A percentile compares a stretch with the other conserved stretches of the same genome.
phyloP scores from a whole-genome alignment of 2,113 vertebrate genomes.

The Poecilia latipinna region DNA sequence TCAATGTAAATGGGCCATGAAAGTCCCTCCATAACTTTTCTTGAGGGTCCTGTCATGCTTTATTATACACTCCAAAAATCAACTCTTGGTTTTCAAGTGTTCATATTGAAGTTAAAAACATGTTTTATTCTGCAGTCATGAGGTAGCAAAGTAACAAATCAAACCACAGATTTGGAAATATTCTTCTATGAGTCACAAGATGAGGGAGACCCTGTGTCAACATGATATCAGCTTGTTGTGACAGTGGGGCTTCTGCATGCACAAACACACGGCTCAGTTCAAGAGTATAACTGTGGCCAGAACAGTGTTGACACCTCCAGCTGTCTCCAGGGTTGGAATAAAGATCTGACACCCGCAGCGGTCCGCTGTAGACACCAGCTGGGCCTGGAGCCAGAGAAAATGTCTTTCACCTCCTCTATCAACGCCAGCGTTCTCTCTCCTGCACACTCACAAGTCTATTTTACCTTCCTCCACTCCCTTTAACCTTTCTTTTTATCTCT shows the following conservation, averaged over 20 bases:
- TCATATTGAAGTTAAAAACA: constrained; percentile 20
- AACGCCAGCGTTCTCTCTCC: constrained; percentile 41
- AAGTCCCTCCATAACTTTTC: constrained; percentile 65
- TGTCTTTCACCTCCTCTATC: constrained; percentile 64
- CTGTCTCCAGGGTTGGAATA: constrained; percentile 79
- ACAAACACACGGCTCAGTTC: constrained; percentile 72
- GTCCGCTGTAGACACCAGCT: constrained; percentile 72
- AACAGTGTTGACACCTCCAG: constrained; percentile 81
- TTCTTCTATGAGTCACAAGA: constrained; percentile 9
- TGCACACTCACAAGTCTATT: constrained; percentile 34
- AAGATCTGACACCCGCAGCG: constrained; percentile 77
- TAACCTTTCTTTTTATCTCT: constrained; percentile 24
- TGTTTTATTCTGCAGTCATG: neutral
- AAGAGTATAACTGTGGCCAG: constrained; percentile 68
- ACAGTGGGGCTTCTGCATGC: constrained; percentile 64
- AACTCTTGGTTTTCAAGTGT: constrained; percentile 51
- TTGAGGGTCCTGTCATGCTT: constrained; percentile 66
- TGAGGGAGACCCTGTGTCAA: constrained; percentile 37
- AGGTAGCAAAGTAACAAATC: constrained; percentile 6
- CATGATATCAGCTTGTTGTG: constrained; percentile 74
- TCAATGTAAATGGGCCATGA: constrained; percentile 79
- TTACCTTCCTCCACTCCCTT: constrained; percentile 31
- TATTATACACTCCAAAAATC: constrained; percentile 61
- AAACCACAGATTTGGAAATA: constrained; percentile 7
- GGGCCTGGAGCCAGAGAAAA: constrained; percentile 75